Conservation (phyloP, 2,113 vertebrate genomes). For the Peromyscus leucopus region DNA sequence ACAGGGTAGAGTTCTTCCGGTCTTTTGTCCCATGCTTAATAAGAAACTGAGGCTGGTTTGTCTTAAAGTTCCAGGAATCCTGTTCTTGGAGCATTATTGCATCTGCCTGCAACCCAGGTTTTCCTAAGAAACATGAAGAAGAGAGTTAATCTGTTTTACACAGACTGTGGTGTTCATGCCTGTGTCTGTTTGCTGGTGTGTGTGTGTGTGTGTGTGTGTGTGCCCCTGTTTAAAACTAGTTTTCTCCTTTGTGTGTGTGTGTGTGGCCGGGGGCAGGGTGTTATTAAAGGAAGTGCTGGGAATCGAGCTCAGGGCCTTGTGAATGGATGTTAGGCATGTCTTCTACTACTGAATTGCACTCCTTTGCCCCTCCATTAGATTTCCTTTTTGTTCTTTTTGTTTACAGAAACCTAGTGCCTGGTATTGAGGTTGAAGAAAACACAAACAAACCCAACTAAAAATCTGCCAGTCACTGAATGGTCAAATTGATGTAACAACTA, state of each 20-base stretch:
- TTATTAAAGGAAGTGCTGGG: background rate
- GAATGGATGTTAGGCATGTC: background rate
- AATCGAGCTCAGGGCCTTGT: background rate
- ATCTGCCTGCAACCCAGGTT: background rate
- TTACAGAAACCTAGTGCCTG: background rate
- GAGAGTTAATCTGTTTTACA: background rate
- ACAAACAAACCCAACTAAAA: constrained; percentile 22
- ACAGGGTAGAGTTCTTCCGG: background rate
- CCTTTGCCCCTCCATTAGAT: background rate
- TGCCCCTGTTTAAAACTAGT: background rate
- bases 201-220: background rate
- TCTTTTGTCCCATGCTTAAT: background rate
- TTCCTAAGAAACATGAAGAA: background rate
- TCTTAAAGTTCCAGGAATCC: background rate
- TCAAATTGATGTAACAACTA: background rate
- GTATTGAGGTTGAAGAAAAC: background rate
- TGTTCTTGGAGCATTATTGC: background rate
- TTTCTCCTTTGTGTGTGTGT: background rate
- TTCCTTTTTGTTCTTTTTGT: background rate
- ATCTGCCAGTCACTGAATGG: background rate
- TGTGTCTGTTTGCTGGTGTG: background rate
- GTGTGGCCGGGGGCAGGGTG: background rate
- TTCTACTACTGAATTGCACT: background rate
- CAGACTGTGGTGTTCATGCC: background rate
- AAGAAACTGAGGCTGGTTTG: background rate